Evolutionary conservation across 2,888 invertebrate genomes (phyloP), one percentile per base, ranked within the genome.

Genomic region (Agrilus biguttatus): DNA sequence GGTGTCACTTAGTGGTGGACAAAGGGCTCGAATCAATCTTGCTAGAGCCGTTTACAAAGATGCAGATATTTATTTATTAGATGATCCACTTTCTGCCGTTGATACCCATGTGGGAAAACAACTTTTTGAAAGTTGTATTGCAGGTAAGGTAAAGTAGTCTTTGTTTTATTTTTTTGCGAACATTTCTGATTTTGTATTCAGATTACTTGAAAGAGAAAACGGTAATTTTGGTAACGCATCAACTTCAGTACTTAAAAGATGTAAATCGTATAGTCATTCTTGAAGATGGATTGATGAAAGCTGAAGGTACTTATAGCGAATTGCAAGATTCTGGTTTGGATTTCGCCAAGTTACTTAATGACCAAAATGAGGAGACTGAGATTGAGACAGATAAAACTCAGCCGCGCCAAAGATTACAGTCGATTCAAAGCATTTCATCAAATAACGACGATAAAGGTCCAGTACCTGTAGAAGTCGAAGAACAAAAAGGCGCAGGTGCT

Each of bases 21-120:
- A 93, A 63, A 79, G 87, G 47, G 92, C 92, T 0, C 75, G 93
- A 50, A 83, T 95, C 42, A 88, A 87, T 44, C 72, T 95, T 37
- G 90, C 89, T 1, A 77, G 92, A 49, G 83, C 90, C 0, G 80
- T 91, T 1, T 92, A 91, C 66, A 80, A 83, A 39, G 77, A 88
- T 48, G 81, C 87, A 0, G 87, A 90, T 52, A 81, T 92, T 50
- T 92, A 90, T 60, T 65, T 93, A 13, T 67, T 93, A 42, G 93
- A 93, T 62, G 93, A 93, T 69, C 92, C 93, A 0, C 69, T 93
- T 33, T 84, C 89, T 47, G 92, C 92, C 0, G 92, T 93, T n/a
- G 93, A 93, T 67, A 78, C 90, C 0, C 85, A 87, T 61, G 92
- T 93, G 1, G 88, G 90, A 1, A 78, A 85, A 5, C 85, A 89